A percentile compares a stretch with the other conserved stretches of the same genome.
phyloP scores from a whole-genome alignment of 2,888 invertebrate species.

The Hartigia nigra region DNA sequence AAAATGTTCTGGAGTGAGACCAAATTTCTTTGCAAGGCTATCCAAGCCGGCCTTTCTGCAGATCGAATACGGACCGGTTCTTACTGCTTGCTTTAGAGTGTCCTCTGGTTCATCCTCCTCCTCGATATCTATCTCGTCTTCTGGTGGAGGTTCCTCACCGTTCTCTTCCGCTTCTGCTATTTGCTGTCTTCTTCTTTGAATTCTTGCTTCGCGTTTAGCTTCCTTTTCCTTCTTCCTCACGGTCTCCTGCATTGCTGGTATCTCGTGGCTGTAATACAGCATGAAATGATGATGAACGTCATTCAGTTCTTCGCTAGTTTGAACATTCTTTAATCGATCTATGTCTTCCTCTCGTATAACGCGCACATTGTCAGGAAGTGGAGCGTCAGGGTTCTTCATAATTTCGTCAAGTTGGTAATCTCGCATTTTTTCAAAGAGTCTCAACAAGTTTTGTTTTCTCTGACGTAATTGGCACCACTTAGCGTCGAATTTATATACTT shows the following conservation, averaged over 20 bases:
- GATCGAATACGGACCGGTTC: constrained; percentile 89
- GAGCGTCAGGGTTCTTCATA: constrained; percentile 84
- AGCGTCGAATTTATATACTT: constrained; percentile 95
- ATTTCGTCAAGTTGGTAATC: constrained; percentile 87
- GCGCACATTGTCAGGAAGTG: constrained; percentile 84
- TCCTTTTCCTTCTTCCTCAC: constrained; percentile 76
- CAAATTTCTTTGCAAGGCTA: constrained; percentile 89
- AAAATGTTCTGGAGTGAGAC: constrained; percentile 92
- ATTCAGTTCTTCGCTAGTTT: constrained; percentile 90
- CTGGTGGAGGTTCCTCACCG: constrained; percentile 72
- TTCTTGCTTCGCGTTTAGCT: constrained; percentile 70
- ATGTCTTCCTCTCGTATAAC: constrained; percentile 88
- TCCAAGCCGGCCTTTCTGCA: constrained; percentile 88
- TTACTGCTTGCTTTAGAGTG: constrained; percentile 84
- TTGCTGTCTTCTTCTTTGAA: constrained; percentile 65
- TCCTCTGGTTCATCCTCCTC: constrained; percentile 69
- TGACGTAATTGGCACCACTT: constrained; percentile 93
- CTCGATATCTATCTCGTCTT: constrained; percentile 70
- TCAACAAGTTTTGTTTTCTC: constrained; percentile 84
- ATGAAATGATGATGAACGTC: constrained; percentile 95
- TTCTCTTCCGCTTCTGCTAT: constrained; percentile 74
- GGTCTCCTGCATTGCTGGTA: constrained; percentile 85
- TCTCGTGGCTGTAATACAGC: constrained; percentile 88
- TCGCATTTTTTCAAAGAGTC: constrained; percentile 91
- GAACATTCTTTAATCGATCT: constrained; percentile 79